Conservation (phyloP, 1,140 invertebrate genomes). For the Pogonomyrmex barbatus region DNA sequence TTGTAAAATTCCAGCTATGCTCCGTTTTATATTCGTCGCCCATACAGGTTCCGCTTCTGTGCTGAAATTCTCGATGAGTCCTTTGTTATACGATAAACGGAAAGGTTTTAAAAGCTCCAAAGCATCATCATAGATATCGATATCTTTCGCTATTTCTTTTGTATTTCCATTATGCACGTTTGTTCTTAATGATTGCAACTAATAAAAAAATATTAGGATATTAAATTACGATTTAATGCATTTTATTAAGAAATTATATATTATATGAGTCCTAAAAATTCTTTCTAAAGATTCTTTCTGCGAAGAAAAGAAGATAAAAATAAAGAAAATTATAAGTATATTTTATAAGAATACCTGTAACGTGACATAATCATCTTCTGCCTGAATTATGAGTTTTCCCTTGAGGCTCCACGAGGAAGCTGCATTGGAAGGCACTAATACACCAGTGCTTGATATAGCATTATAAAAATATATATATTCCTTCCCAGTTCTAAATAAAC, state of each 20-base stretch:
- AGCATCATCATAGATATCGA: conserved; percentile 73
- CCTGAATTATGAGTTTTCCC: conserved; percentile 79
- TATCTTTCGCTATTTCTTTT: conserved; percentile 60
- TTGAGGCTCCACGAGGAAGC: conserved; percentile 82
- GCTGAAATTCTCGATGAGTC: conserved; percentile 82
- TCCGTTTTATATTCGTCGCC: conserved; percentile 90
- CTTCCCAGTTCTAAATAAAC: conserved; percentile 81
- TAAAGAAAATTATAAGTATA: conserved; percentile 35
- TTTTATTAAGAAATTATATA: conserved; percentile 69
- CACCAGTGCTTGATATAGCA: conserved; percentile 81
- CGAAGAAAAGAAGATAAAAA: background rate
- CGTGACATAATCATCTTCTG: conserved; percentile 72
- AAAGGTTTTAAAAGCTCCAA: conserved; percentile 82
- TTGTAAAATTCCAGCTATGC: conserved; percentile 88
- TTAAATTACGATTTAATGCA: conserved; percentile 65
- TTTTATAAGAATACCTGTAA: conserved; percentile 77
- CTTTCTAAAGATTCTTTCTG: no score
- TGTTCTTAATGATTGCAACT: conserved; percentile 80
- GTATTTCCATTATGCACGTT: conserved; percentile 80
- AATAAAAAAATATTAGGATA: conserved; percentile 26
- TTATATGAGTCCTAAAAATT: background rate
- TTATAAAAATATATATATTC: conserved; percentile 82
- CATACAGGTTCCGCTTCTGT: conserved; percentile 86
- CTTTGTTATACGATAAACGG: conserved; percentile 81
- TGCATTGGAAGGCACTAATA: conserved; percentile 80